Evolutionary conservation across 2,888 invertebrate species (phyloP).

Genomic region (Theretra japonica): DNA sequence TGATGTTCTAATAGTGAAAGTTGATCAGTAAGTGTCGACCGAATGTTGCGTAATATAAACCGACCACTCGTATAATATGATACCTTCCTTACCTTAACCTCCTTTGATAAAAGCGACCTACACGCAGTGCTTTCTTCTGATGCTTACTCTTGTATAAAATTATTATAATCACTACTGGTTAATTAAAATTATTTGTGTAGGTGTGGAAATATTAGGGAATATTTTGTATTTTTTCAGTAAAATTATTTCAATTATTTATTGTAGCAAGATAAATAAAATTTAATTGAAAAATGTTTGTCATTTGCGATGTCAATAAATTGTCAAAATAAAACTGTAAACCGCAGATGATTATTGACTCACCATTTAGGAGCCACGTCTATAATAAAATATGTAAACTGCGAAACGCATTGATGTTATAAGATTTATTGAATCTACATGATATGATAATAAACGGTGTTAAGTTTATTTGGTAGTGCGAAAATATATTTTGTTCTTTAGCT

Average conservation of each 20-base stretch:
- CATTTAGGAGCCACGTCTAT: background rate
- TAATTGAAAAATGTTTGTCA: background rate
- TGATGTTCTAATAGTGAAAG: conserved; percentile 44
- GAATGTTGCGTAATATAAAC: conserved; percentile 43
- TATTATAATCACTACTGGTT: background rate
- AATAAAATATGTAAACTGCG: conserved; percentile 7
- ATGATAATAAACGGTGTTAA: conserved; percentile 18
- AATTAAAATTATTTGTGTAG: background rate
- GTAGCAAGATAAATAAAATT: background rate
- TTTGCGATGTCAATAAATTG: background rate
- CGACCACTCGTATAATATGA: conserved; percentile 28
- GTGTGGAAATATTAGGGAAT: no score
- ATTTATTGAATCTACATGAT: conserved; percentile 12
- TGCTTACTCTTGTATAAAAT: background rate
- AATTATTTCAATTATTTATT: background rate
- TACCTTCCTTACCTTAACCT: conserved; percentile 40
- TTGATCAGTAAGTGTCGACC: conserved; percentile 37
- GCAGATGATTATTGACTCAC: conserved; percentile 4
- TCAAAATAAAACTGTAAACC: background rate
- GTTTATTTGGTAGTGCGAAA: conserved; percentile 15
- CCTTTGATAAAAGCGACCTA: conserved; percentile 34
- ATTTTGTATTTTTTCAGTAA: no score
- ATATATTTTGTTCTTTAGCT: no score
- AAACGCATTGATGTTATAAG: background rate
- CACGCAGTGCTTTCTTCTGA: background rate